Evolutionary conservation across 2,797 vertebrate genomes (phyloP), one percentile per base, ranked within the genome.

Genomic region (Octomys mimax): DNA sequence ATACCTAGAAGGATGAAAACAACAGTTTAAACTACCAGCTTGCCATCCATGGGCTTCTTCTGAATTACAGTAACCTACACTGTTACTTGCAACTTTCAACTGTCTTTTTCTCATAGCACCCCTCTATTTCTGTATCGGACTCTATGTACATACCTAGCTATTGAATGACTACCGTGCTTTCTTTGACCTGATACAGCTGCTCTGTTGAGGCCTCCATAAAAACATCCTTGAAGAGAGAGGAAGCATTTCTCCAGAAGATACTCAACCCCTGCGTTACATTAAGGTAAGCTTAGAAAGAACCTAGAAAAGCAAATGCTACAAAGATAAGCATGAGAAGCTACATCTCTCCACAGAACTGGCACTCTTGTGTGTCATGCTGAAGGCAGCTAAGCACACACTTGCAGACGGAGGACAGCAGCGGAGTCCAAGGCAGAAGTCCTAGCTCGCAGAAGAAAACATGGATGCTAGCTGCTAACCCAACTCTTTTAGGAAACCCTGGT

Each of bases 1-100:
- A 97, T 99, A 99, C 98, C 99, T 99, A 98, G 26, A n/a, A 88
- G 80, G 80, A 92, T 36, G 2, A 96, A 88, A 46, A 62, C 77
- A 75, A 88, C 42, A 94, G 70, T 57, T 83, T 95, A 54, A 86
- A 83, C 36, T 59, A 52, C 5, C 3, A 57, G 77, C 6, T 62
- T 3, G 62, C 8, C 31, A 87, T 33, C 49, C 39, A 31, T 0
- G 11, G n/a, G n/a, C 24, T 79, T 59, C 78, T 85, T 82, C 64
- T 26, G 4, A 84, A n/a, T 59, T 46, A 36, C 6, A 70, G 52
- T 36, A 68, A 68, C n/a, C 3, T 2, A 42, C 1, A 66, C 18
- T 22, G 62, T 16, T 70, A 42, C 2, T 36, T 7, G 68, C 66
- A 68, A 33, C n/a, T 18, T 61, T 49, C 68, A 54, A 70, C 6